Evolutionary conservation across 2,888 invertebrate genomes (phyloP), one percentile per base, ranked within the genome.

Genomic region (Tridacna crocea): DNA sequence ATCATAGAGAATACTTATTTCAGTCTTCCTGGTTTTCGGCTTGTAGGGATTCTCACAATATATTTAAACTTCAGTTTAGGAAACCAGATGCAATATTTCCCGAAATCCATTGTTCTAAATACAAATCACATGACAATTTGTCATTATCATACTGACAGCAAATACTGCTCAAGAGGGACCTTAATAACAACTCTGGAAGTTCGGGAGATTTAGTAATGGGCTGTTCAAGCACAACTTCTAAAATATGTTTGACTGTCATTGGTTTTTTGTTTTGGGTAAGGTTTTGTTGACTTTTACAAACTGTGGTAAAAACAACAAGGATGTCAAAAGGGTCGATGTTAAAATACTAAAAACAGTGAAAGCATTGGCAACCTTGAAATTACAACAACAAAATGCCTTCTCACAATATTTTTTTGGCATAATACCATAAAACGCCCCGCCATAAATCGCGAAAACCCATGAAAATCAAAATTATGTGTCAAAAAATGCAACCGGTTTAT

Each of bases 231-330:
- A 73, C 85, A 46, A 89, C 90, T 24, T 91, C 91, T n/a, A 91
- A 91, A 70, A 81, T 87, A 66, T 84, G 87, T 65, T 75, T 92
- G 24, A 75, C 86, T 46, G 73, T 90, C 12, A 80, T 91, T 65
- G 89, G 90, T 27, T 79, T 91, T 60, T 82, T 91, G 47, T 90
- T 91, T 70, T 92, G 91, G 92, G 92, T 92, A 89, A 83, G 58
- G 0, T 47, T 15, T 13, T 15, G 19, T 24, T 48, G n/a, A 47
- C 19, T 36, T 2, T 15, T n/a, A n/a, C n/a, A n/a, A n/a, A n/a
- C n/a, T n/a, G n/a, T n/a, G n/a, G n/a, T n/a, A n/a, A n/a, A n/a
- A n/a, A n/a, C n/a, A 17, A n/a, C 55, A 55, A n/a, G 17, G 17
- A n/a, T 63, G 24, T 13, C 1, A n/a, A 63, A 63, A n/a, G n/a